These are phyloP conservation scores for Lithobates sylvaticus DNA, from an alignment of 2,797 vertebrate species.

Conservation along the genomic window DNA sequence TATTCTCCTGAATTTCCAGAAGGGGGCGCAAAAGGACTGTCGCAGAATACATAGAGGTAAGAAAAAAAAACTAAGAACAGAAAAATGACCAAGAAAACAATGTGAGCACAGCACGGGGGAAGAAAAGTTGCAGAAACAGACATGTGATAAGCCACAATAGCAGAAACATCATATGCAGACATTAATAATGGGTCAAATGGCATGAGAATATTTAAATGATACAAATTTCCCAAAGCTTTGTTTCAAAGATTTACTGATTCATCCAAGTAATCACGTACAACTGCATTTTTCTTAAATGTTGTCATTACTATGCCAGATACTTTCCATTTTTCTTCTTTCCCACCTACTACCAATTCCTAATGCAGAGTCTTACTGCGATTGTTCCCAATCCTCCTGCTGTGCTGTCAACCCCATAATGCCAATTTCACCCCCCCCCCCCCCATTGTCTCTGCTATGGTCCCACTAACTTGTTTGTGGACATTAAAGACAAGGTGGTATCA, in stretches of 20 bases:
- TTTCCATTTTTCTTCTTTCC: background rate
- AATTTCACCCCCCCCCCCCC: no score
- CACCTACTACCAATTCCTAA: background rate
- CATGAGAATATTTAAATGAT: background rate
- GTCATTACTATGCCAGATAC: background rate
- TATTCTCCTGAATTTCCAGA: constrained; percentile 9
- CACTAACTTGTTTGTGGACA: no score
- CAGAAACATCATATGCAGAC: background rate
- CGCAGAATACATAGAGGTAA: background rate
- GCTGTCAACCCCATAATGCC: no score
- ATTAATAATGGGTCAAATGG: background rate
- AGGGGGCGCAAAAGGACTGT: constrained; percentile 17
- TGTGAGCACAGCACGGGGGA: background rate
- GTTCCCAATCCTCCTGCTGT: no score
- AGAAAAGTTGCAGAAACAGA: background rate
- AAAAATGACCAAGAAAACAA: background rate
- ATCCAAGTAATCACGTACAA: background rate
- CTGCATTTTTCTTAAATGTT: background rate
- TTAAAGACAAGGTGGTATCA: no score
- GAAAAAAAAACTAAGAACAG: background rate
- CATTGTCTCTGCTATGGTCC: no score
- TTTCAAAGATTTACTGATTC: background rate
- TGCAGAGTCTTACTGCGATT: background rate
- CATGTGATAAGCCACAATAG: background rate
- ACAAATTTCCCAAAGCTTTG: background rate